These are phyloP conservation scores for Acrocephalus kingi DNA, from an alignment of 2,113 vertebrate species.

Conservation along the genomic window DNA sequence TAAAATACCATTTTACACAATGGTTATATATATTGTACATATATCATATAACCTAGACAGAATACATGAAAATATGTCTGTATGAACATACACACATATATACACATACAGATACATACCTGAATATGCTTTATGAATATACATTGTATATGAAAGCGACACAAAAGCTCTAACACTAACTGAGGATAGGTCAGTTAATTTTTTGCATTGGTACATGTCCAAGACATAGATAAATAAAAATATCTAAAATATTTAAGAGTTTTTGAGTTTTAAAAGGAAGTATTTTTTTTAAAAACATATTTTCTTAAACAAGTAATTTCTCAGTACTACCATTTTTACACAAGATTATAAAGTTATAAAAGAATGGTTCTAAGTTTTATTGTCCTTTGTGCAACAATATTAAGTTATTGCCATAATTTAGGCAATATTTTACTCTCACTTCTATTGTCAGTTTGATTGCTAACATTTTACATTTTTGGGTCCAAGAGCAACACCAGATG, in stretches of 20 bases:
- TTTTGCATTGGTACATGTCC: background rate
- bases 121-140: accelerated
- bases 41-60: background rate
- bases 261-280: background rate
- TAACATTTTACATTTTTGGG: background rate
- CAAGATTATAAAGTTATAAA: background rate
- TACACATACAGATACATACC: background rate
- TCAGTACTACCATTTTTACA: background rate
- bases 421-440: background rate
- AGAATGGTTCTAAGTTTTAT: accelerated
- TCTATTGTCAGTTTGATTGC: background rate
- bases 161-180: background rate
- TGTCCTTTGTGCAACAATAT: background rate
- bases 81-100: background rate
- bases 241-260: background rate
- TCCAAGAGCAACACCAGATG: background rate
- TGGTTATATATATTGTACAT: accelerated
- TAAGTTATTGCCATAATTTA: background rate
- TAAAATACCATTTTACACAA: background rate
- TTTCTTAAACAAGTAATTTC: background rate
- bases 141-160: background rate
- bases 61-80: background rate
- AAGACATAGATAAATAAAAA: background rate
- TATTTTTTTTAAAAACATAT: background rate
- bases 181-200: background rate